Percentiles rank a stretch among this genome's conserved stretches.
phyloP scores from a whole-genome alignment of 1,140 invertebrate species.

The Drusus annulatus region DNA sequence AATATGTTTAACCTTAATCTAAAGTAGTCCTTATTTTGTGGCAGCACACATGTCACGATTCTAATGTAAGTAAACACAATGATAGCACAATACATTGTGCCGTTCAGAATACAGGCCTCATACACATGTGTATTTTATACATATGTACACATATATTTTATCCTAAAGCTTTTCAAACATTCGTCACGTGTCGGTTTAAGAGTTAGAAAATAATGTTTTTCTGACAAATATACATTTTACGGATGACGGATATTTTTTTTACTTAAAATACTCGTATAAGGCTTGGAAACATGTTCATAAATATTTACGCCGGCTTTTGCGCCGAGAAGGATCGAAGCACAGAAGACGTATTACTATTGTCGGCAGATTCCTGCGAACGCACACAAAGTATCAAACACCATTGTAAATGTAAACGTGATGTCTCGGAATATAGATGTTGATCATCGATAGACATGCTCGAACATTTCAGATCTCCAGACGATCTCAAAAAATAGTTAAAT shows the following conservation, averaged over 20 bases:
- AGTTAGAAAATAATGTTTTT: background rate
- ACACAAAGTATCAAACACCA: no score
- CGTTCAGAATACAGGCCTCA: no score
- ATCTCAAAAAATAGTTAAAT: no score
- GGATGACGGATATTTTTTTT: constrained; percentile 13
- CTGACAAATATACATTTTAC: constrained; percentile 4
- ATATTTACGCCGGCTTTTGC: constrained; percentile 14
- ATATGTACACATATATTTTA: no score
- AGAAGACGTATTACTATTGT: background rate
- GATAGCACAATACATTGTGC: no score
- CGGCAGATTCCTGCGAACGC: no score
- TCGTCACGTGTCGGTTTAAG: constrained; percentile 3
- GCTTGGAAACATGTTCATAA: constrained; percentile 22
- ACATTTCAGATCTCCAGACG: no score
- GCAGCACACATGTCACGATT: background rate
- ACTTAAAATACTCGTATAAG: background rate
- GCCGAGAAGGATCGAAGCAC: background rate
- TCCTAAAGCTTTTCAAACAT: background rate
- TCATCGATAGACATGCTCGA: no score
- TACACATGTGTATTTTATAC: no score
- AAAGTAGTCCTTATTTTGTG: background rate
- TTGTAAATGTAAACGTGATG: no score
- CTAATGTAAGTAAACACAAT: no score
- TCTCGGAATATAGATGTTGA: no score
- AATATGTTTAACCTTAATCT: background rate